Base-by-base conservation (phyloP, 2,888 invertebrate genomes). In the Amorpha juglandis region DNA sequence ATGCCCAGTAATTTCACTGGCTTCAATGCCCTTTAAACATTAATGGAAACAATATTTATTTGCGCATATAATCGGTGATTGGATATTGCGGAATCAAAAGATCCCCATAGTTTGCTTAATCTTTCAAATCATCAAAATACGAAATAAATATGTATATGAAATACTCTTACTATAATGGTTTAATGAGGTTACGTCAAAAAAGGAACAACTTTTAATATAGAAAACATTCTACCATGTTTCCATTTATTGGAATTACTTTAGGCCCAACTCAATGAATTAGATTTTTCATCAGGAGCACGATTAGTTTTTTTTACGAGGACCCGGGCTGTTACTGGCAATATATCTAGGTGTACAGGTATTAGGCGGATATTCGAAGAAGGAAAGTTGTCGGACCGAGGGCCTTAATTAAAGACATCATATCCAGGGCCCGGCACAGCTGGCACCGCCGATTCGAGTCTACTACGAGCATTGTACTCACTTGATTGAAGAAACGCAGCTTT, bases 401-500 rank as follows among this genome's bases (percentile, higher is more conserved):
- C 63, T 80, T 82, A 82, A 81, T 81, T 81, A 81, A 81, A 69
- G 64, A 67, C 74, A 74, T 78, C 74, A 79, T 76, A 80, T 74
- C 75, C 70, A 79, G 75, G 58, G 58, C 55, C 19, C 55, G 55
- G 74, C 76, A 73, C 74, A 82, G 78, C 78, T 76, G 79, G 74
- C 72, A 76, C 71, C 58, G 58, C 38, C 62, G 38, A 58, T 58
- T 47, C 45, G 42, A 53, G 55, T 58, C 19, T 6, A 55, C 55
- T 55, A 35, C 33, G 33, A 47, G 47, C 33, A 21, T 21, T 55
- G 35, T 58, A 65, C 58, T 47, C 58, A 65, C 58, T 65, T 11
- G 14, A 48, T 33, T 8, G 14, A 9, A 58, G 11, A 35, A 48
- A 19, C 58, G 64, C 35, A 42, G 48, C 14, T n/a, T n/a, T n/a